phyloP scores from a whole-genome alignment of 1,140 invertebrate species.

The Zaprionus ghesquierei region DNA sequence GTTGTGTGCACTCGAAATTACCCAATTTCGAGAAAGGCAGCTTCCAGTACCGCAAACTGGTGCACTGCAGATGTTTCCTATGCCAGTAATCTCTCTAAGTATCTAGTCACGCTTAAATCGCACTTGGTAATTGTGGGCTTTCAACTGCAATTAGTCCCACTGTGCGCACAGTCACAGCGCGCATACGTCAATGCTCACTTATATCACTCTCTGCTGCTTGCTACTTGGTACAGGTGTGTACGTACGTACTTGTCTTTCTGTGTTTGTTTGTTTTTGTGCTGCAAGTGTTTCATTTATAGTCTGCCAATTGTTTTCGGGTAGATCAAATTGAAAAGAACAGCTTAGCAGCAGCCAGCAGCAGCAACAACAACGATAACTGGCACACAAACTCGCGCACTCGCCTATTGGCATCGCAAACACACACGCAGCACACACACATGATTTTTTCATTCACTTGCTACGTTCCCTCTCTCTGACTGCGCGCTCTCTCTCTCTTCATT shows the following conservation, averaged over 20 bases:
- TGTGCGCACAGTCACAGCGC: constrained; percentile 19
- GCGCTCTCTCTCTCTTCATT: neutral
- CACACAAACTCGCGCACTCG: constrained; percentile 32
- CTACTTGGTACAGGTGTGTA: constrained; percentile 5
- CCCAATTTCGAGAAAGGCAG: constrained; percentile 59
- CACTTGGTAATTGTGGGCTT: neutral
- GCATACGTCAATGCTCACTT: constrained; percentile 31
- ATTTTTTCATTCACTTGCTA: too few species aligned
- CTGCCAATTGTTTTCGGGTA: constrained; percentile 49
- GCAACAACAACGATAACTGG: constrained; percentile 31
- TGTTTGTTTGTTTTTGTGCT: constrained; percentile 10
- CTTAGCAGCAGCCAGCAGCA: constrained; percentile 42
- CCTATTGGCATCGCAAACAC: constrained; percentile 34
- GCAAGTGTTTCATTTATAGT: constrained; percentile 43
- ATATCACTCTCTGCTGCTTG: constrained; percentile 8
- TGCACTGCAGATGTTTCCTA: constrained; percentile 21
- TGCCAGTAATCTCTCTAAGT: neutral
- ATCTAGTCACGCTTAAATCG: neutral
- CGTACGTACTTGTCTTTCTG: neutral
- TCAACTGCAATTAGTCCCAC: constrained; percentile 35
- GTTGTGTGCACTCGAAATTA: too few species aligned
- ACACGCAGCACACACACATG: constrained; percentile 11
- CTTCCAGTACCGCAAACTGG: constrained; percentile 9
- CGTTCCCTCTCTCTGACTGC: neutral
- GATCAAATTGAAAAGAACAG: constrained; percentile 50